Percentiles rank a stretch among this genome's conserved stretches.
phyloP scores from a whole-genome alignment of 2,888 invertebrate species.

The Hydrotaea diabolus region DNA sequence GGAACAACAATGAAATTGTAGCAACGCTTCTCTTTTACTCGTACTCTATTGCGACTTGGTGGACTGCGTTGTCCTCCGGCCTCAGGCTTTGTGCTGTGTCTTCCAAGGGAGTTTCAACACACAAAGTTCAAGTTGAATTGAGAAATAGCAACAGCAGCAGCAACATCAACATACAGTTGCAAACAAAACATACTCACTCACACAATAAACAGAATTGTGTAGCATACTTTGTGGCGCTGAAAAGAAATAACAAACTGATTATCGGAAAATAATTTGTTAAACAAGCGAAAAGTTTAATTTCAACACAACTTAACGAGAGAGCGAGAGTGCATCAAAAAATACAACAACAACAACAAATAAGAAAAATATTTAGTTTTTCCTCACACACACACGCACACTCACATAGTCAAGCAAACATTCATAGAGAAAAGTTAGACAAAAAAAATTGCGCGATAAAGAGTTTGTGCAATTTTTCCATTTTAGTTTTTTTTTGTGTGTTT shows the following conservation, averaged over 20 bases:
- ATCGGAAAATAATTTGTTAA: conserved; percentile 65
- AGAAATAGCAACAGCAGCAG: conserved; percentile 31
- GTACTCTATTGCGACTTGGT: neutral
- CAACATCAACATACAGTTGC: neutral
- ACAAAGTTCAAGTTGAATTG: conserved; percentile 63
- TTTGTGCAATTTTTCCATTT: conserved; percentile 36
- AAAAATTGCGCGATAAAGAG: conserved; percentile 55
- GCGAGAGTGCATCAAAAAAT: too few relatives aligned
- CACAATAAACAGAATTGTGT: conserved; percentile 21
- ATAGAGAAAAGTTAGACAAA: conserved; percentile 17
- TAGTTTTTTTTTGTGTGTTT: conserved; percentile 19
- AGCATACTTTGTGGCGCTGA: conserved; percentile 61
- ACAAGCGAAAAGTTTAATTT: conserved; percentile 60
- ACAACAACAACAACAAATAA: too few relatives aligned
- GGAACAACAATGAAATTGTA: neutral
- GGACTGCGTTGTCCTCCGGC: neutral
- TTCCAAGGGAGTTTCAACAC: neutral
- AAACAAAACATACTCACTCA: conserved; percentile 13
- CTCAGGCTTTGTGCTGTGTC: neutral
- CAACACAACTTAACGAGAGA: conserved; percentile 24
- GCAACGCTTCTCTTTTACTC: neutral
- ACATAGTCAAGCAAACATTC: neutral
- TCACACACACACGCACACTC: neutral
- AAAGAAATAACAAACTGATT: conserved; percentile 58
- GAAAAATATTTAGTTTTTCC: conserved; percentile 37